These are phyloP conservation scores for Pseudorhiza aurosa DNA, from an alignment of 30 jellyfish, hydroid and myxozoan genomes.

Conservation along the genomic window DNA sequence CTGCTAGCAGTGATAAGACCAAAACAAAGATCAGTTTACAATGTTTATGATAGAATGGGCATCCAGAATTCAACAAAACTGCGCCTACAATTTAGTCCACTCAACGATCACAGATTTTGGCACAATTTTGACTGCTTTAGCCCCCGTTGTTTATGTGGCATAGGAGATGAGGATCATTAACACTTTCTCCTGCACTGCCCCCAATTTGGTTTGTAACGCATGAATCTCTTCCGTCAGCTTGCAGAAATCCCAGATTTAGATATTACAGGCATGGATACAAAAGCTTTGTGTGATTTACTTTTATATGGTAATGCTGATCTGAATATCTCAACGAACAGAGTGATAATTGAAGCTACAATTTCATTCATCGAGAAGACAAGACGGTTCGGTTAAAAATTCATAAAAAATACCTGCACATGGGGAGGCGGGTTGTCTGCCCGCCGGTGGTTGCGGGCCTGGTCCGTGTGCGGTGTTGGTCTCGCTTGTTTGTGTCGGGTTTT, in stretches of 20 bases:
- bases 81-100: not conserved
- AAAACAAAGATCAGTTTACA: not conserved
- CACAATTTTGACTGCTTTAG: too few relatives aligned
- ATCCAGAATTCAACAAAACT: not conserved
- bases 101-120: too few relatives aligned
- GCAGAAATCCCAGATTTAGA: not conserved
- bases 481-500: too few relatives aligned
- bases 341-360: not conserved
- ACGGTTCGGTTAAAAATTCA: not conserved
- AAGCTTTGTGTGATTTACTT: not conserved
- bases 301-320: not conserved
- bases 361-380: not conserved
- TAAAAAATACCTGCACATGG: not conserved
- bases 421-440: too few relatives aligned
- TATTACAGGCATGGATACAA: not conserved
- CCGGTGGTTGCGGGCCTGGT: too few relatives aligned
- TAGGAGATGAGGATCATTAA: not conserved
- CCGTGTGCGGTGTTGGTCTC: too few relatives aligned
- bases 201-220: not conserved
- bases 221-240: not conserved
- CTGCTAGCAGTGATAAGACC: slow-evolving; percentile 6
- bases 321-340: not conserved
- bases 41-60: not conserved
- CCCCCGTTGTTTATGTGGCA: not conserved
- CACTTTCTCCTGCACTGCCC: slow-evolving; percentile 1